Evolutionary conservation across 2,797 vertebrate species (phyloP).

Genomic region (Loriculus beryllinus): DNA sequence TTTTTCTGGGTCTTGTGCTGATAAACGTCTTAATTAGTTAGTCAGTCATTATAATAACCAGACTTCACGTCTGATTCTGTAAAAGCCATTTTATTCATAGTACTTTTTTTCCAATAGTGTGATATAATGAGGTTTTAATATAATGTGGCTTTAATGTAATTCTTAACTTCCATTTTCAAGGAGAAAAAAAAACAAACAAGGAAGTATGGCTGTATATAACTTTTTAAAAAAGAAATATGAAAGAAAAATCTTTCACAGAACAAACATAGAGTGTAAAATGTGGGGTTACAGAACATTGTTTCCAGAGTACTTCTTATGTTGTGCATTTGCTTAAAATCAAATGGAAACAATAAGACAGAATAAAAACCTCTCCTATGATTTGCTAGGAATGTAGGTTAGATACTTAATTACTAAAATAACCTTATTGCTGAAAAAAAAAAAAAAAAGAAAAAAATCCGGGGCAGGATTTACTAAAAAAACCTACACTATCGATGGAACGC

Average conservation of each 20-base stretch:
- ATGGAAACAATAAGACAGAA: background rate
- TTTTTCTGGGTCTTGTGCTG: background rate
- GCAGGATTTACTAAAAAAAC: background rate
- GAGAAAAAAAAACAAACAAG: accelerated
- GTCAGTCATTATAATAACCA: background rate
- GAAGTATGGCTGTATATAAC: background rate
- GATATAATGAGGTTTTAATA: background rate
- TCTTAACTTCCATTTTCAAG: background rate
- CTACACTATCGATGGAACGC: background rate
- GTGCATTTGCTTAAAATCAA: background rate
- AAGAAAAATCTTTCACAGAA: background rate
- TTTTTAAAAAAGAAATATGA: background rate
- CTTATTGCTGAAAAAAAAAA: background rate
- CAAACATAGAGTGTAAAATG: background rate
- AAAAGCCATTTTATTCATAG: background rate
- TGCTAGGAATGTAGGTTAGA: background rate
- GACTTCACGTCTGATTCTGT: background rate
- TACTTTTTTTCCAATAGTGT: background rate
- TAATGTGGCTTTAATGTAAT: background rate
- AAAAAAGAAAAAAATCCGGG: background rate
- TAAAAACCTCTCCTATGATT: background rate
- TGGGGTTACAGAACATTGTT: background rate
- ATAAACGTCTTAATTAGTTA: background rate
- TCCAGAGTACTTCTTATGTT: background rate
- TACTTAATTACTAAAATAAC: background rate